Evolutionary conservation across 2,113 vertebrate species (phyloP).

Genomic region (Gorsachius goisagi): DNA sequence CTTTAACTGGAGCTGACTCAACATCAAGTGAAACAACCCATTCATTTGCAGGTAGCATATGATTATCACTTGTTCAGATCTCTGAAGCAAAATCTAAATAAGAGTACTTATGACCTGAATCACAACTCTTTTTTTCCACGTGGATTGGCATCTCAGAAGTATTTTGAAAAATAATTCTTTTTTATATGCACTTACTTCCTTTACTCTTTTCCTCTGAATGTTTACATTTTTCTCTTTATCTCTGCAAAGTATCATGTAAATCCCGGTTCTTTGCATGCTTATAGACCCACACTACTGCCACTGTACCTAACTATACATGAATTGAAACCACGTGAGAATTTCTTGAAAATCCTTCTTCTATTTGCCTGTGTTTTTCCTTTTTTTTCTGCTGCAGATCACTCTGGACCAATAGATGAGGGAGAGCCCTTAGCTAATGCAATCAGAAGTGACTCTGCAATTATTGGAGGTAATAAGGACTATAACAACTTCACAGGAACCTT

Average conservation of each 20-base stretch:
- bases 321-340: background rate
- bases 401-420: slow-evolving; percentile 82
- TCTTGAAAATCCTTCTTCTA: background rate
- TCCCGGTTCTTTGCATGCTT: background rate
- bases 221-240: background rate
- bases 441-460: slow-evolving; percentile 87
- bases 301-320: background rate
- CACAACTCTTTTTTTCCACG: background rate
- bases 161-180: background rate
- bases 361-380: background rate
- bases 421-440: slow-evolving; percentile 84
- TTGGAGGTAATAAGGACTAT: slow-evolving; percentile 85
- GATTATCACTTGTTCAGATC: background rate
- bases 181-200: background rate
- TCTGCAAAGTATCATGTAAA: background rate
- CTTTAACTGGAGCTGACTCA: slow-evolving; percentile 74
- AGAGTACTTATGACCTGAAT: background rate
- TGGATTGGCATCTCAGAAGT: background rate
- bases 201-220: background rate
- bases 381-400: slow-evolving; percentile 82
- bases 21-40: slow-evolving; percentile 83
- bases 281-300: background rate
- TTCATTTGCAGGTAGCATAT: slow-evolving; percentile 83
- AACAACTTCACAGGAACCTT: background rate
- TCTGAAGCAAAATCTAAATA: background rate